Evolutionary conservation across 2,888 invertebrate genomes (phyloP), one percentile per base, ranked within the genome.

Genomic region (Drosophila nr. medialis): DNA sequence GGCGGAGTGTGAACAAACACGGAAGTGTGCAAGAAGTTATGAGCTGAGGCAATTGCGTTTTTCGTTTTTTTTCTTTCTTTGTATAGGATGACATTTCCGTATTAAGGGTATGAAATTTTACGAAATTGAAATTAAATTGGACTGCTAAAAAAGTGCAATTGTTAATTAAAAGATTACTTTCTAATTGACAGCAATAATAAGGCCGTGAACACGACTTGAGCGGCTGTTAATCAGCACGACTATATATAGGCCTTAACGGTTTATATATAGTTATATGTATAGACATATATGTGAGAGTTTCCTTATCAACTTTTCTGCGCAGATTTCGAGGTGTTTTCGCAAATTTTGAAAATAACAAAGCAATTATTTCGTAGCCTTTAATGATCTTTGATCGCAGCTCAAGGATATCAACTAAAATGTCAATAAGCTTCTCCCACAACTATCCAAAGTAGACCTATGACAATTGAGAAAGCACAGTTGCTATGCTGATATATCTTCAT

Each of bases 161-260:
- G 56, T 58, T 76, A 71, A 80, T 77, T 80, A 81, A 77, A 77
- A 67, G 81, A 81, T 81, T 77, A 72, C 81, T 77, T 81, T 77
- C 81, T 77, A 81, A 77, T 77, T 81, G 73, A 64, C 36, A 76
- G 24, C n/a, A 55, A 61, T 49, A 48, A 56, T 61, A 56, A 67
- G 54, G 49, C 64, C 38, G 75, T 67, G 79, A 61, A 54, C 78
- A 78, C 78, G 78, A 68, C 81, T 77, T 78, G 72, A 78, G 78
- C 63, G 81, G 73, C 73, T 78, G 78, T 81, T 78, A 81, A 78
- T 78, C 78, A 78, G 72, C 55, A 55, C 5, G 58, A 67, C 81
- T 78, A 78, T 80, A 77, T 77, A 78, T 78, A 78, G 77, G 66
- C 40, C 50, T 50, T 64, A 81, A 78, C 67, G 77, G 77, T 65